Evolutionary conservation across 2,888 invertebrate genomes (phyloP).

Genomic region (Schizotus pectinicornis): DNA sequence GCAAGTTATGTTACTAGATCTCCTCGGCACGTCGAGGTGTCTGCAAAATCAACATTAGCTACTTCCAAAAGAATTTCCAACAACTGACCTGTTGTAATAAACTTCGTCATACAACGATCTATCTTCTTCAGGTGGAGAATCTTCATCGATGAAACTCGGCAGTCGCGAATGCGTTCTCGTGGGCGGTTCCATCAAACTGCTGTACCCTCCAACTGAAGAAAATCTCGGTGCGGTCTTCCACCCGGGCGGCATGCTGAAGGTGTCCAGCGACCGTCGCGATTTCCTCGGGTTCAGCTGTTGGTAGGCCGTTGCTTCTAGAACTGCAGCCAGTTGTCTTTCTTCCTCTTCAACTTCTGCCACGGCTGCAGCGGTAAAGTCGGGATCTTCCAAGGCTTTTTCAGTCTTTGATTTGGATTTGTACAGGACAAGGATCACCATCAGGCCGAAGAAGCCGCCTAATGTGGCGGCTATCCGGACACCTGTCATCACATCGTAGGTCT

Average conservation of each 20-base stretch:
- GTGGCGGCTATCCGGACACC: constrained; percentile 91
- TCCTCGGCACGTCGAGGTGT: constrained; percentile 60
- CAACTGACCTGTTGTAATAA: constrained; percentile 48
- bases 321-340: constrained; percentile 72
- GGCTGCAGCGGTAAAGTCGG: constrained; percentile 75
- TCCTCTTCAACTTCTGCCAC: constrained; percentile 76
- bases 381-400: constrained; percentile 77
- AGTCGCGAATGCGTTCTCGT: constrained; percentile 66
- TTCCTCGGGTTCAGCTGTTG: constrained; percentile 59
- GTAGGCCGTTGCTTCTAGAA: constrained; percentile 70
- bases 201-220: constrained; percentile 72
- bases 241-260: constrained; percentile 66
- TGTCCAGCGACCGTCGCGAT: constrained; percentile 64
- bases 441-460: constrained; percentile 87
- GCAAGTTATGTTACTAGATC: constrained; percentile 83
- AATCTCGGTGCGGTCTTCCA: constrained; percentile 62
- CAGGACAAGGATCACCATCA: constrained; percentile 89
- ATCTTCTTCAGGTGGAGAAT: constrained; percentile 55
- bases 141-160: constrained; percentile 65
- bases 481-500: constrained; percentile 93
- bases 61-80: background rate
- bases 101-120: constrained; percentile 52
- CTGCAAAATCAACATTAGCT: constrained; percentile 37
- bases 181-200: constrained; percentile 71
- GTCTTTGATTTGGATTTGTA: constrained; percentile 88